Evolutionary conservation across 2,797 vertebrate species (phyloP).

Genomic region (Sebastes melanostomus): DNA sequence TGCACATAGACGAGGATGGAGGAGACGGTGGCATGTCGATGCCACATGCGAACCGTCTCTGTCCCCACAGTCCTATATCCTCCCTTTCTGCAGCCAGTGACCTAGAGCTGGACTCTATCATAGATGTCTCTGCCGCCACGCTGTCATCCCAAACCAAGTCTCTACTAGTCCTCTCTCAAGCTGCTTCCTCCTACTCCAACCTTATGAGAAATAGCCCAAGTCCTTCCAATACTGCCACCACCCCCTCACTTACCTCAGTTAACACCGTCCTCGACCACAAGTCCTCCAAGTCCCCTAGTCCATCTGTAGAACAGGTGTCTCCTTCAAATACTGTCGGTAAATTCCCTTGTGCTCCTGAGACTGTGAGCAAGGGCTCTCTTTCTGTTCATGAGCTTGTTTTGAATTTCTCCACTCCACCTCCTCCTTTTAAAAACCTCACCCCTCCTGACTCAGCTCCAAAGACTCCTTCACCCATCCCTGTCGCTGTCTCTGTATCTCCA

Average conservation of each 20-base stretch:
- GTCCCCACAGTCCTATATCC: constrained; percentile 61
- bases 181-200: constrained; percentile 52
- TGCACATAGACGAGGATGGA: constrained; percentile 81
- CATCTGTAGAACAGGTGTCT: constrained; percentile 51
- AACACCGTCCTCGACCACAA: constrained; percentile 73
- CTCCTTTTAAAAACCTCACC: constrained; percentile 44
- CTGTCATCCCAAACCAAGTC: constrained; percentile 66
- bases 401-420: constrained; percentile 38
- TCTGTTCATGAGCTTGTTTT: constrained; percentile 47
- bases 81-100: constrained; percentile 64
- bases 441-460: constrained; percentile 50
- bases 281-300: constrained; percentile 66
- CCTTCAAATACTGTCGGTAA: constrained; percentile 46
- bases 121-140: constrained; percentile 64
- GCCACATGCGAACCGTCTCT: not conserved
- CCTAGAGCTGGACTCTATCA: constrained; percentile 64
- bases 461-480: constrained; percentile 56
- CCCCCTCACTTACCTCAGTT: constrained; percentile 70
- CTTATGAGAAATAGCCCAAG: constrained; percentile 60
- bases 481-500: constrained; percentile 19
- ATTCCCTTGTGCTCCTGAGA: constrained; percentile 43
- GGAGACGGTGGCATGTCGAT: constrained; percentile 33
- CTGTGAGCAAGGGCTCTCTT: constrained; percentile 15
- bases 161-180: constrained; percentile 67
- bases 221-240: constrained; percentile 59